These are phyloP conservation scores for Epizoanthus ramosus DNA, from an alignment of 92 coral and sea anemone genomes.

Conservation along the genomic window DNA sequence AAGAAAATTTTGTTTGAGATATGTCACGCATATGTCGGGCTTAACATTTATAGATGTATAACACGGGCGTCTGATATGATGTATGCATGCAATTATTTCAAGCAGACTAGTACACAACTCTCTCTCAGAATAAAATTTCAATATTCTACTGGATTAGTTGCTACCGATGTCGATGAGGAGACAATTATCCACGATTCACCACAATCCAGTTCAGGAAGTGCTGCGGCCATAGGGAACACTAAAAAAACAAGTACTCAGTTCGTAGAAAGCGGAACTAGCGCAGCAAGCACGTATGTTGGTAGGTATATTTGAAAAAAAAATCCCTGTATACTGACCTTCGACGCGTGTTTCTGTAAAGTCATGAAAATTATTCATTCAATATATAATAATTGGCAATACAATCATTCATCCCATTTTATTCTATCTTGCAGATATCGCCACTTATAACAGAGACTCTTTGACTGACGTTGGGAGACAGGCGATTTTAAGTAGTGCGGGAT, in stretches of 20 bases:
- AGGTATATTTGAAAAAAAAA: background rate
- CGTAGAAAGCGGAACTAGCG: constrained; percentile 1
- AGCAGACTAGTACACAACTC: background rate
- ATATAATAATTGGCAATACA: background rate
- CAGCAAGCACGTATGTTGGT: background rate
- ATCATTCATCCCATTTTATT: background rate
- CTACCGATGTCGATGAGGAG: constrained; percentile 5
- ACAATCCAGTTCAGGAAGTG: background rate
- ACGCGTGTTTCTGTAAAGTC: too few species aligned
- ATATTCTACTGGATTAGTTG: background rate
- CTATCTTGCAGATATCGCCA: constrained; percentile 40
- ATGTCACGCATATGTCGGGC: too few species aligned
- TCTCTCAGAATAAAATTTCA: background rate
- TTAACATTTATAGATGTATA: too few species aligned
- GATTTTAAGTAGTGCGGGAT: constrained; percentile 31
- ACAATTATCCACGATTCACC: background rate
- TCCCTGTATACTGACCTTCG: background rate
- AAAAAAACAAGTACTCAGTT: constrained; percentile 1
- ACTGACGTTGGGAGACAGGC: constrained; percentile 38
- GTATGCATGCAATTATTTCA: background rate
- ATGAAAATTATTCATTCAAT: background rate
- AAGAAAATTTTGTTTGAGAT: too few species aligned
- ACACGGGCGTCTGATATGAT: too few species aligned
- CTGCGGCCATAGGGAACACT: background rate
- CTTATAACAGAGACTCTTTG: constrained; percentile 31